Percentiles rank a stretch among this genome's conserved stretches.
phyloP scores from a whole-genome alignment of 2,113 vertebrate species.

The Siniperca chuatsi region DNA sequence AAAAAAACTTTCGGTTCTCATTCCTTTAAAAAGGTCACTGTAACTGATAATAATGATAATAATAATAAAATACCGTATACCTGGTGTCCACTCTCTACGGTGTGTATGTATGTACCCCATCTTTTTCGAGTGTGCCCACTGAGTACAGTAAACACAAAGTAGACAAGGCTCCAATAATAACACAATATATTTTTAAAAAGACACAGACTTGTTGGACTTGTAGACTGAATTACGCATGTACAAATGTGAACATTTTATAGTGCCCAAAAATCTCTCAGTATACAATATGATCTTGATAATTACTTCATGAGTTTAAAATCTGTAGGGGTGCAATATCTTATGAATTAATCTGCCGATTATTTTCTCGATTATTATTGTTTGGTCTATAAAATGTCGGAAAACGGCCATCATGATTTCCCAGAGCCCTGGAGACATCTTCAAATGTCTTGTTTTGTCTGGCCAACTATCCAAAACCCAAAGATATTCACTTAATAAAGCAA shows the following conservation, averaged over 20 bases:
- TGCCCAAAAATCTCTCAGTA: not conserved
- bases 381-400: not conserved
- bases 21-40: no score
- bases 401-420: not conserved
- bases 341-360: not conserved
- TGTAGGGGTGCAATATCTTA: not conserved
- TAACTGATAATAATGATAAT: no score
- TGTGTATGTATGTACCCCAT: not conserved
- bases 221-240: not conserved
- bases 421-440: not conserved
- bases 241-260: not conserved
- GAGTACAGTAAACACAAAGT: not conserved
- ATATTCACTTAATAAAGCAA: not conserved
- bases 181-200: not conserved
- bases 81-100: not conserved
- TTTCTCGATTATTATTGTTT: not conserved
- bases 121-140: not conserved
- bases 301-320: not conserved
- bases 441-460: not conserved
- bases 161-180: not conserved
- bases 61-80: no score
- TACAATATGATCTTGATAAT: not conserved
- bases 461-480: not conserved
- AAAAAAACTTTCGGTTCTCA: no score
- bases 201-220: not conserved